These are phyloP conservation scores for Parnassius mnemosyne DNA, from an alignment of 2,888 invertebrate species.

Conservation along the genomic window DNA sequence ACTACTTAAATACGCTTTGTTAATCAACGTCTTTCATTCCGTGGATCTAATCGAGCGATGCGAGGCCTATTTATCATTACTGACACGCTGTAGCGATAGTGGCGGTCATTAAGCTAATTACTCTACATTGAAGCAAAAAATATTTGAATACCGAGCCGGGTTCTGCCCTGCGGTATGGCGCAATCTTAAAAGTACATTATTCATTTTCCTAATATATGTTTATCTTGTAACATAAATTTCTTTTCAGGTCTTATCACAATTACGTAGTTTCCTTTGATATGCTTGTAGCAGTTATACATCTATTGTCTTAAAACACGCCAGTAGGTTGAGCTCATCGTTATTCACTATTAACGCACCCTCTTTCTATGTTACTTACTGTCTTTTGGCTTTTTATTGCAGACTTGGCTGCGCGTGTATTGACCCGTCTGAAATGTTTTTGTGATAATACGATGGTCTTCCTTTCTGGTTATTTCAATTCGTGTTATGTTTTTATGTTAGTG, in stretches of 20 bases:
- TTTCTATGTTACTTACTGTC: conserved; percentile 1
- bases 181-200: no score
- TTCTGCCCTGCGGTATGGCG: background rate
- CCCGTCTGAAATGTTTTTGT: conserved; percentile 4
- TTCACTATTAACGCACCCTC: conserved; percentile 18
- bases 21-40: background rate
- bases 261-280: conserved; percentile 2
- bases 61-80: conserved; percentile 1
- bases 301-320: conserved; percentile 3
- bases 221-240: background rate
- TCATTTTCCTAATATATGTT: no score
- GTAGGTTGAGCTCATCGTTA: conserved; percentile 7
- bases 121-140: conserved; percentile 1
- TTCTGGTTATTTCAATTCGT: background rate
- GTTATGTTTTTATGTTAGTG: background rate
- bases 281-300: background rate
- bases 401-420: conserved; percentile 15
- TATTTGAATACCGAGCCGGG: background rate
- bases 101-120: conserved; percentile 5
- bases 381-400: conserved; percentile 13
- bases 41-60: conserved; percentile 1
- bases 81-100: background rate
- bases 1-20: background rate
- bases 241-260: background rate
- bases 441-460: conserved; percentile 1